These are phyloP conservation scores for Cyprinus carpio DNA, from an alignment of 2,113 vertebrate genomes.

Conservation along the genomic window DNA sequence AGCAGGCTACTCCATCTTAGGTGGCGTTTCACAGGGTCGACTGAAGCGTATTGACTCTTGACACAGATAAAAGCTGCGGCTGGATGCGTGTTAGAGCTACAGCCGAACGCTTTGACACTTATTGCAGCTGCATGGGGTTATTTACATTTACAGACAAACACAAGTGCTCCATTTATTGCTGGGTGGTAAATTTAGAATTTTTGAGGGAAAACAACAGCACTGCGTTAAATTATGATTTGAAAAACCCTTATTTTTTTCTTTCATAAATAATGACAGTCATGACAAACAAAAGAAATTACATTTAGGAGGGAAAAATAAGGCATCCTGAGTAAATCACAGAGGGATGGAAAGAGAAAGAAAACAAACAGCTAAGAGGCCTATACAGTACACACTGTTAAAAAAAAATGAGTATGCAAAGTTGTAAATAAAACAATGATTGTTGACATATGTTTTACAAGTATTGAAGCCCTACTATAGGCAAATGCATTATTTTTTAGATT, in stretches of 20 bases:
- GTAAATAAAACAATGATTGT: neutral
- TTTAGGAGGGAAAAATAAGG: neutral
- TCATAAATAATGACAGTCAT: conserved; percentile 20
- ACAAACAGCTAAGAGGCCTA: neutral
- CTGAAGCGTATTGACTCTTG: neutral
- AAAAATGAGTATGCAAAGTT: neutral
- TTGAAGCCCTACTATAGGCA: neutral
- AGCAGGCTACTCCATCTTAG: conserved; percentile 14
- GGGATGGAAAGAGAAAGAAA: neutral
- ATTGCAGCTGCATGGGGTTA: conserved; percentile 8
- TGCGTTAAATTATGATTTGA: conserved; percentile 33
- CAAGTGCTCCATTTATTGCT: conserved; percentile 32
- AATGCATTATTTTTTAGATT: neutral
- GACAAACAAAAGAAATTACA: neutral
- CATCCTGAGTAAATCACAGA: neutral
- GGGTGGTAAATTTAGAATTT: conserved; percentile 21
- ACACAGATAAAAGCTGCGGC: neutral
- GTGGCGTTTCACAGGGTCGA: neutral
- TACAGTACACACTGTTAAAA: neutral
- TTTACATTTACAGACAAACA: conserved; percentile 36
- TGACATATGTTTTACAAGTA: neutral
- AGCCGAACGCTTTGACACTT: neutral
- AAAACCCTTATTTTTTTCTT: neutral
- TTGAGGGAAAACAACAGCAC: conserved; percentile 20
- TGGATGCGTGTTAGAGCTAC: neutral